Evolutionary conservation across 2,113 vertebrate genomes (phyloP).

Genomic region (Sturnus vulgaris): DNA sequence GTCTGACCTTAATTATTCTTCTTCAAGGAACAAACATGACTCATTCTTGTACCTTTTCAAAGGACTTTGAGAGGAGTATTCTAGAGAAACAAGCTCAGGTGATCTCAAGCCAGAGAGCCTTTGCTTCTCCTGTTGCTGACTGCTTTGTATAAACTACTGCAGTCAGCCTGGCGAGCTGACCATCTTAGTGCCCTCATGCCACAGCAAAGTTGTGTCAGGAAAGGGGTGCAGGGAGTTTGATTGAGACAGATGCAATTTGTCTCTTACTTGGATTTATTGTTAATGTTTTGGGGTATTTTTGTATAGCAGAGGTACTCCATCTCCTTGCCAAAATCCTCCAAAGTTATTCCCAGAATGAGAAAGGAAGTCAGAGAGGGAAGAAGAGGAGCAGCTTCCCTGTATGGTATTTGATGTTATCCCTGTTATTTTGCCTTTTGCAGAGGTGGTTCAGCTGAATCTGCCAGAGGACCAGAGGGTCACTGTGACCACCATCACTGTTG

Average conservation of each 20-base stretch:
- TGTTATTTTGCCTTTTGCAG: constrained; percentile 66
- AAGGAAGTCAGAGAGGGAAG: background rate
- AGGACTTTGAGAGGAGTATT: background rate
- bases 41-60: background rate
- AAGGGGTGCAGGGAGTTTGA: background rate
- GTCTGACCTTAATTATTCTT: background rate
- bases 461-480: constrained; percentile 80
- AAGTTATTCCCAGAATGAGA: background rate
- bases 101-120: background rate
- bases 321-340: background rate
- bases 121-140: background rate
- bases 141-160: background rate
- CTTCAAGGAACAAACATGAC: background rate
- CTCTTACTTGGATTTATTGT: background rate
- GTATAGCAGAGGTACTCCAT: background rate
- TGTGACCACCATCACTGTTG: constrained; percentile 86
- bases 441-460: constrained; percentile 88
- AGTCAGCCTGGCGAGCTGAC: background rate
- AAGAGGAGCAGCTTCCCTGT: background rate
- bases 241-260: background rate
- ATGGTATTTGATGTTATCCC: background rate
- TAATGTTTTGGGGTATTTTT: background rate
- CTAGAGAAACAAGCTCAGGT: background rate
- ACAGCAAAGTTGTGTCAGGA: background rate
- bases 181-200: background rate